These are phyloP conservation scores for Lordiphosa mommai DNA, from an alignment of 1,140 invertebrate genomes.

Conservation along the genomic window DNA sequence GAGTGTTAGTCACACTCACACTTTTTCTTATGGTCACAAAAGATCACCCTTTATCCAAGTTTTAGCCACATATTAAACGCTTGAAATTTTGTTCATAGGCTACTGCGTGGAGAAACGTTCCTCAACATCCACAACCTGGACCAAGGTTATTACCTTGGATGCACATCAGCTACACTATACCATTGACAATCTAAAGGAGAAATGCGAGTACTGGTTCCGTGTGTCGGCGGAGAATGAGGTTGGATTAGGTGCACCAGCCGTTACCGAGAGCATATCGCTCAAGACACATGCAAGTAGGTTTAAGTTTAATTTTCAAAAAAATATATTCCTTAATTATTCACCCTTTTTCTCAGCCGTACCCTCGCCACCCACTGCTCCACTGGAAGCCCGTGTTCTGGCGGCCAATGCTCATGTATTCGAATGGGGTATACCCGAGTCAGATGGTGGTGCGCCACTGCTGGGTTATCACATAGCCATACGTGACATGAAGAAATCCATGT, in stretches of 20 bases:
- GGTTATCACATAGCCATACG: constrained; percentile 96
- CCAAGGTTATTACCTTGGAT: constrained; percentile 92
- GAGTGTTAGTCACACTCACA: too few species aligned
- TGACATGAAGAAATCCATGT: constrained; percentile 95
- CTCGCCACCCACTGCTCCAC: constrained; percentile 92
- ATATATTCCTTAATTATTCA: too few species aligned
- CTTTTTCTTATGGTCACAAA: too few species aligned
- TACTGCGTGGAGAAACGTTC: constrained; percentile 96
- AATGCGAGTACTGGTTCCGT: constrained; percentile 93
- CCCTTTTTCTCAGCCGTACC: constrained; percentile 85
- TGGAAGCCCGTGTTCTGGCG: constrained; percentile 91
- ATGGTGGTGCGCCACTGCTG: constrained; percentile 94
- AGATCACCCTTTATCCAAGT: too few species aligned
- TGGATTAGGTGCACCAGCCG: constrained; percentile 89
- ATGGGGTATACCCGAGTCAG: constrained; percentile 95
- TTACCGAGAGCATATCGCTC: constrained; percentile 89
- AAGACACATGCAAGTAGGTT: constrained; percentile 97
- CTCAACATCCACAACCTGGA: constrained; percentile 89
- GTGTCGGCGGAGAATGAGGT: constrained; percentile 95
- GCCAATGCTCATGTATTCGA: constrained; percentile 92
- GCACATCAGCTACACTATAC: constrained; percentile 88
- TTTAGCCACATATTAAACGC: too few species aligned
- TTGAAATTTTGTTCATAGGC: constrained; percentile 80
- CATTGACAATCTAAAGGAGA: constrained; percentile 93
- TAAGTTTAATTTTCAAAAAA: not conserved